Base-by-base conservation (phyloP, 2,888 invertebrate species). In the Monopis laevigella region DNA sequence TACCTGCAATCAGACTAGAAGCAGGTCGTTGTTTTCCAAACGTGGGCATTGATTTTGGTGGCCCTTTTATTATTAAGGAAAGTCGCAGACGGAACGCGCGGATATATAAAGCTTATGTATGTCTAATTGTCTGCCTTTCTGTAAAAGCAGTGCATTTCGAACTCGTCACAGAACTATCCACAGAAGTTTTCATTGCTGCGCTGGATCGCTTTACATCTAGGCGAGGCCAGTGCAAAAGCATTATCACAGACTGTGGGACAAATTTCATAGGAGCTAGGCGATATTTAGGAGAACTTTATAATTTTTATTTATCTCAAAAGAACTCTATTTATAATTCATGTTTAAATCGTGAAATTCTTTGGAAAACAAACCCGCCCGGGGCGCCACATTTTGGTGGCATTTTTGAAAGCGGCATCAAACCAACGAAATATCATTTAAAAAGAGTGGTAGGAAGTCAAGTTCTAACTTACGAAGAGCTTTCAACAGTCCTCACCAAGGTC, bases 301-400 rank as follows among this genome's bases (percentile, higher is more conserved):
- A 40, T 7, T 36, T 19, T 14, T 18, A 41, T 41, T 13, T 26
- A 17, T 1, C 8, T 18, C 11, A 29, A 28, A 16, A 18, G 8
- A 4, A n/a, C 16, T 10, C 34, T 43, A 10, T 19, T 11, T 11
- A 43, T n/a, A 43, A 48, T 13, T 26, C 48, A 17, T 11, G 51
- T 32, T 18, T 42, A 2, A 26, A 38, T 13, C 21, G 44, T 29
- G 43, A 45, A 12, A 51, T 55, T n/a, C 14, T 32, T 2, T 56
- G 55, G 54, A 43, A 51, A 16, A 57, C 56, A 36, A 55, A 50
- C 24, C 55, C 55, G 1, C 50, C 55, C 5, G 24, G 32, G 8
- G 45, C 51, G 11, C 52, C 55, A 3, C 50, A 56, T 40, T 53
- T 52, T 39, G 54, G 57, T 1, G 56, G 55, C 4, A 39, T 54